phyloP scores from a whole-genome alignment of 2,797 vertebrate genomes.

The Pseudocheirus occidentalis region DNA sequence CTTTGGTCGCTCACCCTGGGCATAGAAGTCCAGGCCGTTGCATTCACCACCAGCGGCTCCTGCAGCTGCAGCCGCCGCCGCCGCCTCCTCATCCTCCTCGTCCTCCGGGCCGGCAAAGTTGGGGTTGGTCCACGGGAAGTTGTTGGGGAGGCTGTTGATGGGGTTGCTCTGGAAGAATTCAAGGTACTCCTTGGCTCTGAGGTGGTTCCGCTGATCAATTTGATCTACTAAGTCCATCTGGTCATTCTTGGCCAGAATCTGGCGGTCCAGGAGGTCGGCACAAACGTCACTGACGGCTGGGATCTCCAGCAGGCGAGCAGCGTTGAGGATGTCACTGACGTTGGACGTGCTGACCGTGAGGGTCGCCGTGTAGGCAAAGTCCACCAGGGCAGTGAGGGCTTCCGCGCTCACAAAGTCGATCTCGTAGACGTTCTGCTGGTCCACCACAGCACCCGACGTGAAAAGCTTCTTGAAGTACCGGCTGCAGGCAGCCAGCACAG shows the following conservation, averaged over 20 bases:
- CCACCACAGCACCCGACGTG: slow-evolving; percentile 94
- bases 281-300: slow-evolving; percentile 95
- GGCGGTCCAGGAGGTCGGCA: slow-evolving; percentile 95
- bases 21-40: slow-evolving; percentile 85
- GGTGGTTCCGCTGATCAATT: slow-evolving; percentile 92
- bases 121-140: slow-evolving; percentile 88
- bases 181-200: slow-evolving; percentile 96
- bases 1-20: slow-evolving; percentile 83
- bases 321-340: slow-evolving; percentile 94
- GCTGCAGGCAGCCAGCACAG: slow-evolving; percentile 97
- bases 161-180: slow-evolving; percentile 97
- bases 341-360: slow-evolving; percentile 95
- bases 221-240: slow-evolving; percentile 86
- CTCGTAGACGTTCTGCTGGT: slow-evolving; percentile 96
- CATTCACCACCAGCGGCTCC: slow-evolving; percentile 65
- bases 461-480: slow-evolving; percentile 99
- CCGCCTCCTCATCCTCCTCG: slow-evolving; percentile 87
- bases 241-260: slow-evolving; percentile 86
- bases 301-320: slow-evolving; percentile 95
- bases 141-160: slow-evolving; percentile 90
- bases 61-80: slow-evolving; percentile 71
- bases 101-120: slow-evolving; percentile 86
- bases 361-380: slow-evolving; percentile 98
- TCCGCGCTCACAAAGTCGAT: slow-evolving; percentile 96
- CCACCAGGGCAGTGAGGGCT: slow-evolving; percentile 94